Evolutionary conservation across 2,113 vertebrate genomes (phyloP).

Genomic region (Brachirus orientalis): DNA sequence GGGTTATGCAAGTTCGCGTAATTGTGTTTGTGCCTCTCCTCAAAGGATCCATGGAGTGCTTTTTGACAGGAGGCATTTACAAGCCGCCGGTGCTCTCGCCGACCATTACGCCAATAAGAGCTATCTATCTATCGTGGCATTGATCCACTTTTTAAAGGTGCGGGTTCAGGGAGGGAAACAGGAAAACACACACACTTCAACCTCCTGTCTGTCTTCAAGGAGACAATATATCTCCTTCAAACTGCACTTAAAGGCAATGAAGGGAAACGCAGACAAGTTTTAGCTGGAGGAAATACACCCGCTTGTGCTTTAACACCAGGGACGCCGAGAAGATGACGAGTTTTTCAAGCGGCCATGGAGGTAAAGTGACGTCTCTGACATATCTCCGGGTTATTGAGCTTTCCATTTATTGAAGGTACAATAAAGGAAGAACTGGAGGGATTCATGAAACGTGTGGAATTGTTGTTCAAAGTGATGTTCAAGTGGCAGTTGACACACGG

Average conservation of each 20-base stretch:
- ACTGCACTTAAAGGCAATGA: slow-evolving; percentile 42
- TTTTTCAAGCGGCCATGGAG: slow-evolving; percentile 2
- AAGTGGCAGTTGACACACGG: no score
- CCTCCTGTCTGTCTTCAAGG: slow-evolving; percentile 29
- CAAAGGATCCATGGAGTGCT: slow-evolving; percentile 49
- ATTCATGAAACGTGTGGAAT: no score
- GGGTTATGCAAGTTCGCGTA: slow-evolving; percentile 45
- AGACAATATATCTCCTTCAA: slow-evolving; percentile 44
- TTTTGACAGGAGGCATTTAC: slow-evolving; percentile 62
- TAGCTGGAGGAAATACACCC: slow-evolving; percentile 25
- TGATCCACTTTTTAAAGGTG: slow-evolving; percentile 38
- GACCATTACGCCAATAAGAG: slow-evolving; percentile 53
- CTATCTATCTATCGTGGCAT: slow-evolving; percentile 19
- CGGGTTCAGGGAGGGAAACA: not conserved
- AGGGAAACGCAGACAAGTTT: slow-evolving; percentile 26
- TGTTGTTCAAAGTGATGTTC: no score
- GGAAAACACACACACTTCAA: slow-evolving; percentile 30
- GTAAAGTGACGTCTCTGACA: slow-evolving; percentile 27
- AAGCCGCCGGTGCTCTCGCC: slow-evolving; percentile 19
- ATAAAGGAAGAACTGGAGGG: slow-evolving; percentile 2
- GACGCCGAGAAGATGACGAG: slow-evolving; percentile 1
- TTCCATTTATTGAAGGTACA: slow-evolving; percentile 12
- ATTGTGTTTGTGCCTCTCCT: slow-evolving; percentile 35
- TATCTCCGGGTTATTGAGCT: slow-evolving; percentile 11
- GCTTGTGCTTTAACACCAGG: not conserved